phyloP scores from a whole-genome alignment of 2,113 vertebrate genomes.

The Sterna hirundo region DNA sequence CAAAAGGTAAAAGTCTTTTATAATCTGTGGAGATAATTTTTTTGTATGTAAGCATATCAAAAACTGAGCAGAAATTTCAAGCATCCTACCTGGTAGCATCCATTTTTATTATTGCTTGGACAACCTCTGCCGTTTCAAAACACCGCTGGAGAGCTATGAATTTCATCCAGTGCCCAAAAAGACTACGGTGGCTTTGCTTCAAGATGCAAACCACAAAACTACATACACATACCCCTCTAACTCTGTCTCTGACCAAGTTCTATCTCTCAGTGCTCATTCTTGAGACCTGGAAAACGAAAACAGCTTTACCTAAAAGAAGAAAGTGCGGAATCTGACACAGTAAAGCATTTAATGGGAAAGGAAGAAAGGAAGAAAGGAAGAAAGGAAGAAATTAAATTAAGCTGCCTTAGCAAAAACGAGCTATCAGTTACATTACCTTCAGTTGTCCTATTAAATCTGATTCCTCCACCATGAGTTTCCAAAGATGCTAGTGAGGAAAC shows the following conservation, averaged over 20 bases:
- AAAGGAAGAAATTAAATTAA: not conserved
- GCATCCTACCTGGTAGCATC: not conserved
- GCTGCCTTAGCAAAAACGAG: not conserved
- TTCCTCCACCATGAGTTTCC: slow-evolving; percentile 98
- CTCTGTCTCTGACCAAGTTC: not conserved
- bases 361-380: not conserved
- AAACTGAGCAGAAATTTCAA: not conserved
- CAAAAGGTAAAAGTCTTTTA: slow-evolving; percentile 97
- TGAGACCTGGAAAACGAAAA: not conserved
- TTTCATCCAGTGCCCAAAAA: not conserved
- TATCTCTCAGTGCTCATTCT: not conserved
- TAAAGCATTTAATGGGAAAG: not conserved
- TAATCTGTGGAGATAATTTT: slow-evolving; percentile 78
- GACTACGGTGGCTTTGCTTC: not conserved
- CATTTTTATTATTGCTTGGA: not conserved
- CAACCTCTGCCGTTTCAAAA: not conserved
- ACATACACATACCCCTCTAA: not conserved
- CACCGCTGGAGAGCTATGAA: not conserved
- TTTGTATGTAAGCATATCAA: not conserved
- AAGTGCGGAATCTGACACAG: not conserved
- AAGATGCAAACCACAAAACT: not conserved
- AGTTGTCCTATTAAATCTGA: slow-evolving; percentile 93
- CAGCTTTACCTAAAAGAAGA: not conserved
- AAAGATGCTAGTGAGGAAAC: slow-evolving; percentile 85
- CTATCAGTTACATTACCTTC: slow-evolving; percentile 81